Evolutionary conservation across 1,140 invertebrate genomes (phyloP).

Genomic region (Penaeus indicus): DNA sequence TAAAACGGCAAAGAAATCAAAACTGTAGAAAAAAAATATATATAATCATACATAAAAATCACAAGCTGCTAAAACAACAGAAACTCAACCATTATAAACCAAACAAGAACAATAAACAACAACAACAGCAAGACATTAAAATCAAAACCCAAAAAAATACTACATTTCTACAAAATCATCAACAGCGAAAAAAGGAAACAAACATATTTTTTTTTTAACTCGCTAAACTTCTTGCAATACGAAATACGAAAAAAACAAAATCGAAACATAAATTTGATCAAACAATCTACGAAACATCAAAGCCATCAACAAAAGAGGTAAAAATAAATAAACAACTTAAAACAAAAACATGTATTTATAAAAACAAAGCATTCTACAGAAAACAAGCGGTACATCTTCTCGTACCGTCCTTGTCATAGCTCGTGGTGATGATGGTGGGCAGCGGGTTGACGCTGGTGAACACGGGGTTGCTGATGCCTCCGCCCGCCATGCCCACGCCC

Average conservation of each 20-base stretch:
- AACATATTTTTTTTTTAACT: too few species aligned
- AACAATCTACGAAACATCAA: too few species aligned
- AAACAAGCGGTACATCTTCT: neutral
- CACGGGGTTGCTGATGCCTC: slow-evolving; percentile 34
- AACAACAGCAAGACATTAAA: neutral
- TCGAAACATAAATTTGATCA: too few species aligned
- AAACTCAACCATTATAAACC: neutral
- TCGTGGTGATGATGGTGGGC: slow-evolving; percentile 60
- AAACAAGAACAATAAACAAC: neutral
- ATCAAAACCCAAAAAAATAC: neutral
- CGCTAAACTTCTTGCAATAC: too few species aligned
- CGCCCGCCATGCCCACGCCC: slow-evolving; percentile 16
- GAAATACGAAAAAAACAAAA: too few species aligned
- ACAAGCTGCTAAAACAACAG: neutral
- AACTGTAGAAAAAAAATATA: neutral
- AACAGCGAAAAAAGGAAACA: neutral
- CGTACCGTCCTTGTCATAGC: slow-evolving; percentile 61
- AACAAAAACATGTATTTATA: too few species aligned
- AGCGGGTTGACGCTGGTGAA: slow-evolving; percentile 45
- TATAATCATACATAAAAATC: neutral
- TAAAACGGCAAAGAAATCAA: neutral
- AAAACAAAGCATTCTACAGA: too few species aligned
- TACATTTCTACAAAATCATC: too few species aligned
- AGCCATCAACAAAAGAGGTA: too few species aligned
- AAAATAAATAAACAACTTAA: too few species aligned